Conservation (phyloP, 2,113 vertebrate species). For the Clarias batrachus region DNA sequence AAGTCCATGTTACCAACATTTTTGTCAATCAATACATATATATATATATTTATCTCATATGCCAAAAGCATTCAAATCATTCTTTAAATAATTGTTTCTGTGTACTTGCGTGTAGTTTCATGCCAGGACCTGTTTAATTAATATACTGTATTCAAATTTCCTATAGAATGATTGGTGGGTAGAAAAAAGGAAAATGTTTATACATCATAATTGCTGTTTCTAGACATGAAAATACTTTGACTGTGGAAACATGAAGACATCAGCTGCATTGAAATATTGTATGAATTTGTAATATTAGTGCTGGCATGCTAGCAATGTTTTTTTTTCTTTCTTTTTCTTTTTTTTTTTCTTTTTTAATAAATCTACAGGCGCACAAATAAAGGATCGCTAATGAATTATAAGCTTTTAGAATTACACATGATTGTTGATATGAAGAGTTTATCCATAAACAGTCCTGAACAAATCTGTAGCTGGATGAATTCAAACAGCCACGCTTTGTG, state of each 20-base stretch:
- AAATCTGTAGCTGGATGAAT: neutral
- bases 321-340: neutral
- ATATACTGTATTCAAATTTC: neutral
- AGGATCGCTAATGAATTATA: conserved; percentile 15
- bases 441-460: neutral
- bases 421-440: neutral
- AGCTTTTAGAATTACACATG: conserved; percentile 15
- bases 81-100: neutral
- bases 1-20: neutral
- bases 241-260: neutral
- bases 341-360: neutral
- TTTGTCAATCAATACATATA: neutral
- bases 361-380: conserved; percentile 4
- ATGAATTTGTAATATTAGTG: neutral
- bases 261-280: neutral
- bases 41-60: neutral
- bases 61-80: neutral
- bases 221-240: conserved; percentile 36
- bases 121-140: conserved; percentile 15
- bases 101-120: neutral
- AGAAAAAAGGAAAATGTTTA: conserved; percentile 10
- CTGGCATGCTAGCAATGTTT: neutral
- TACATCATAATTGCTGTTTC: conserved; percentile 1
- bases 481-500: neutral
- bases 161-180: neutral